Evolutionary conservation across 2,888 invertebrate genomes (phyloP).

Genomic region (Agriopis aurantiaria): DNA sequence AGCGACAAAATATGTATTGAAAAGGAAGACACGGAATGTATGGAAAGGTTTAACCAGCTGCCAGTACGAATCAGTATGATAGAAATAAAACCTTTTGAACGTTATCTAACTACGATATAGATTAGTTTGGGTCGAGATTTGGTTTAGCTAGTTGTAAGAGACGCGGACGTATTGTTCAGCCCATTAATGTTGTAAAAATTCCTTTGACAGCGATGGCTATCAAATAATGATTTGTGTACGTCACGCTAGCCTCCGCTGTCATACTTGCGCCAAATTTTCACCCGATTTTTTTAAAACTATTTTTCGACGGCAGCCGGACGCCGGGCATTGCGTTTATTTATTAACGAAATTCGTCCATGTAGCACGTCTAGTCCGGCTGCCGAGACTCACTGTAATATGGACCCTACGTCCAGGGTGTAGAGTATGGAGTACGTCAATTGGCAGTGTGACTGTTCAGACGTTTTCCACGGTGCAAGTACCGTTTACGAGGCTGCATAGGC

Average conservation of each 20-base stretch:
- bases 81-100: conserved; percentile 51
- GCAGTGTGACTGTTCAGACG: conserved; percentile 52
- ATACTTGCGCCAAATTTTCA: conserved; percentile 84
- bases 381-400: conserved; percentile 46
- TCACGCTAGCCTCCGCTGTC: conserved; percentile 74
- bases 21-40: conserved; percentile 57
- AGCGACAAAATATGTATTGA: conserved; percentile 27
- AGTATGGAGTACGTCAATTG: conserved; percentile 53
- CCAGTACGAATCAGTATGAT: conserved; percentile 57
- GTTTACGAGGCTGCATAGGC: conserved; percentile 83
- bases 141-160: no score
- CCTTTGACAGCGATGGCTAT: conserved; percentile 78
- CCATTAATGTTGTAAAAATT: conserved; percentile 82
- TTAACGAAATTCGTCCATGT: conserved; percentile 84
- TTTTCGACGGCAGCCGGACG: conserved; percentile 73
- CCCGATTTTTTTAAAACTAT: conserved; percentile 75
- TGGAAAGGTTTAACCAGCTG: conserved; percentile 62
- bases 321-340: conserved; percentile 83
- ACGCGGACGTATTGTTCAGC: conserved; percentile 46
- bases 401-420: conserved; percentile 57
- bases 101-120: conserved; percentile 45
- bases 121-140: no score
- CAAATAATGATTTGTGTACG: conserved; percentile 81
- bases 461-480: conserved; percentile 62
- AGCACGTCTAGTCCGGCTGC: conserved; percentile 62